Base-by-base conservation (phyloP, 2,888 invertebrate genomes). In the Eilema depressum region DNA sequence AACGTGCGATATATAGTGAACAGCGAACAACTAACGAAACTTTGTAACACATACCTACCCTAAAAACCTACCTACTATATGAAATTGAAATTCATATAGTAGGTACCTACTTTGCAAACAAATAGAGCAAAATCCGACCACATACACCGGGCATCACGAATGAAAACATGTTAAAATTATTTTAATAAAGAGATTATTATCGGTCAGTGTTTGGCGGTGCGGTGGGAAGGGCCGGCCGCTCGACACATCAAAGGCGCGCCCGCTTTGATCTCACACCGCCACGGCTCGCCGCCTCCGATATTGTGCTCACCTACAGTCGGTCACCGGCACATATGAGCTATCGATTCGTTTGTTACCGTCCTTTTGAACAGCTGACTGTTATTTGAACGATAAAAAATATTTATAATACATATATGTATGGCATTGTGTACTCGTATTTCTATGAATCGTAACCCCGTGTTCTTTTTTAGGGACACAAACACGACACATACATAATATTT, bases 211-310 rank as follows among this genome's bases (percentile, higher is more conserved):
- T 80, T 75, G 73, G 70, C 70, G 59, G 56, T 23, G 64, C 68
- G 73, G 30, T 71, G 66, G 73, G 75, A 69, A 72, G 77, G 74
- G 77, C 66, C 71, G 79, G 84, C 87, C 88, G 88, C 88, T 86
- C 81, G 84, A 88, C 86, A 91, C 92, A 89, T 91, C 91, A 92
- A 92, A 92, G 89, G 85, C 79, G 70, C 70, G 71, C 64, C 70
- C 76, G 83, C 91, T 92, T 92, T 92, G 91, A 92, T 91, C 89
- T 86, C 79, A 74, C 77, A 76, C 81, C 85, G 81, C 83, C 70
- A 85, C 82, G 86, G 84, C 75, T 85, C 88, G 79, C 84, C 86
- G 88, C 89, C 81, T 79, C 75, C 81, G 80, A 84, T 85, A 83
- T 86, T 86, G 81, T 87, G 79, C 77, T 82, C 78, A 78, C 78